Evolutionary conservation across 2,113 vertebrate species (phyloP).

Genomic region (Narcine bancroftii): DNA sequence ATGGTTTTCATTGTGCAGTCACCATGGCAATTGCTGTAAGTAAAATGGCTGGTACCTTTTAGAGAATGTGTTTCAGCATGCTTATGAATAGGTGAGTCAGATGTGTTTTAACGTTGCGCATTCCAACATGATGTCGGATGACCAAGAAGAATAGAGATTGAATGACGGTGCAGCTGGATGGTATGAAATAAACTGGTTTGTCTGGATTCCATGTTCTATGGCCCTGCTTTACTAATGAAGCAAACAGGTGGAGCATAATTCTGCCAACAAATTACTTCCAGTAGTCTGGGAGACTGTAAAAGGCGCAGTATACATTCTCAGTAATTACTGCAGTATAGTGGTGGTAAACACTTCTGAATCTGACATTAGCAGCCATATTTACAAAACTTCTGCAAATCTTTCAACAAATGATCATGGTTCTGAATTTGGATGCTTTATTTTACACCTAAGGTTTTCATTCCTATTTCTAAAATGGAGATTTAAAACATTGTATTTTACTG

Average conservation of each 20-base stretch:
- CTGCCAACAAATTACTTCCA: background rate
- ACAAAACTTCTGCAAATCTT: background rate
- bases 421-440: background rate
- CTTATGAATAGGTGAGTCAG: slow-evolving; percentile 13
- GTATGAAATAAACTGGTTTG: slow-evolving; percentile 46
- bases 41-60: background rate
- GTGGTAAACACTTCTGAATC: background rate
- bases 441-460: background rate
- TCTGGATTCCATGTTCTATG: background rate
- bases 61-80: background rate
- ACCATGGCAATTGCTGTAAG: background rate
- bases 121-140: background rate
- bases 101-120: slow-evolving; percentile 16
- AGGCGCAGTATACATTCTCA: background rate
- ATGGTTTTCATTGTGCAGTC: background rate
- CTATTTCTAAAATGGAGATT: no score
- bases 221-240: slow-evolving; percentile 45
- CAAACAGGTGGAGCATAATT: slow-evolving; percentile 45
- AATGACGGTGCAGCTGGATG: slow-evolving; percentile 47
- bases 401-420: background rate
- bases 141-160: slow-evolving; percentile 32
- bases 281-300: background rate
- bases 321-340: background rate
- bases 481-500: no score
- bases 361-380: background rate